Percentiles rank a stretch among this genome's conserved stretches.
Conservation (phyloP, 2,888 invertebrate species). For the Zootermopsis nevadensis region DNA sequence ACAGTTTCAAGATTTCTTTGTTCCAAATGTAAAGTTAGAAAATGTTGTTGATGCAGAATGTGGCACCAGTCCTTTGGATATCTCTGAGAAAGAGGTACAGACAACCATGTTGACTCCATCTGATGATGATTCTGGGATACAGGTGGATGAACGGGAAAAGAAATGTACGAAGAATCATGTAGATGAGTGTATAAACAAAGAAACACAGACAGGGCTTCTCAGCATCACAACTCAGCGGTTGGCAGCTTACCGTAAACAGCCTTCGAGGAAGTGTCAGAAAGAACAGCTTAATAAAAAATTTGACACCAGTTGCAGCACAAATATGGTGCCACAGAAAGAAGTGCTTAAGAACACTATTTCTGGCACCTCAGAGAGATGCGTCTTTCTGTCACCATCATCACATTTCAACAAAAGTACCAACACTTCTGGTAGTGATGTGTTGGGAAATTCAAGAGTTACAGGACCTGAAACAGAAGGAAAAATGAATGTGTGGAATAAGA, state of each 20-base stretch:
- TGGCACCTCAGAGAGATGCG: not conserved
- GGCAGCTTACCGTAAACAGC: conserved; percentile 8
- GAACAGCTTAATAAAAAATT: not conserved
- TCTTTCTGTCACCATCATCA: not conserved
- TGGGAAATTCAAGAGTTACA: not conserved
- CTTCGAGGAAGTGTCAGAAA: not conserved
- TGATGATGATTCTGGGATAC: not conserved
- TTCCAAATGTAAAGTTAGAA: not conserved
- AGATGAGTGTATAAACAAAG: not conserved
- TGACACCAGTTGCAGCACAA: not conserved
- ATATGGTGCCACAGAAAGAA: not conserved
- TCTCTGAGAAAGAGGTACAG: conserved; percentile 29
- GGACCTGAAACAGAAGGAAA: not conserved
- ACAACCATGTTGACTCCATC: not conserved
- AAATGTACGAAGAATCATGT: not conserved
- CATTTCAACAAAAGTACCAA: not conserved
- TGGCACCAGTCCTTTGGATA: not conserved
- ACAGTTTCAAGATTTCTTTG: not conserved
- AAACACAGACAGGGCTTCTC: conserved; percentile 26
- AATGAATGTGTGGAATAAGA: not conserved
- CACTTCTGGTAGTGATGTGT: not conserved
- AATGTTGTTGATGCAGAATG: conserved; percentile 15
- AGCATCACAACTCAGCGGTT: not conserved
- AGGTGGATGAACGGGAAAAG: not conserved
- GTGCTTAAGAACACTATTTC: not conserved